Evolutionary conservation across 2,888 invertebrate genomes (phyloP).

Genomic region (Corbicula japonica): DNA sequence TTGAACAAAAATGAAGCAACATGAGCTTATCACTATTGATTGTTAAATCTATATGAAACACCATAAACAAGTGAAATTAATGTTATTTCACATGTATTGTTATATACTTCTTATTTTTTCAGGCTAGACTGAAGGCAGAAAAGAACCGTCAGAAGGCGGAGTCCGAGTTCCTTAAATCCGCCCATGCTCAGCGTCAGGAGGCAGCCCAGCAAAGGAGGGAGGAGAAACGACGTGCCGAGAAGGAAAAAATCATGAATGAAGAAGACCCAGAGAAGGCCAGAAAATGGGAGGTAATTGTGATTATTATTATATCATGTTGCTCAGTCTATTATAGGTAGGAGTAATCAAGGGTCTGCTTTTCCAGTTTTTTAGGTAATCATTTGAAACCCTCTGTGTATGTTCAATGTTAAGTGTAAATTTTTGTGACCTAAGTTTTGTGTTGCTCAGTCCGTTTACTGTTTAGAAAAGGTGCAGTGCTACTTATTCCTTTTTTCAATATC

Average conservation of each 20-base stretch:
- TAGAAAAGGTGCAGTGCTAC: too few relatives aligned
- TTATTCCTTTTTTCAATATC: too few relatives aligned
- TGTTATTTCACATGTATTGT: not conserved
- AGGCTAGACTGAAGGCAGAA: conserved; percentile 96
- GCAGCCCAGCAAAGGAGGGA: conserved; percentile 97
- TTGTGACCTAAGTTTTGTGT: too few relatives aligned
- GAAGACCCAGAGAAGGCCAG: conserved; percentile 99
- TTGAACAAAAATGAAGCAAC: not conserved
- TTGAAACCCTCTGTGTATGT: too few relatives aligned
- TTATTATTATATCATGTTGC: too few relatives aligned
- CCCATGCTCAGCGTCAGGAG: conserved; percentile 98
- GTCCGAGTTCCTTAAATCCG: conserved; percentile 97
- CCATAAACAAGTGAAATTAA: not conserved
- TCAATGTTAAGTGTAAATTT: too few relatives aligned
- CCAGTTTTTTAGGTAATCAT: too few relatives aligned
- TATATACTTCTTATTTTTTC: conserved; percentile 1
- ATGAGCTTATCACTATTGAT: not conserved
- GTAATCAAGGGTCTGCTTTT: too few relatives aligned
- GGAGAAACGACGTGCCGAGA: conserved; percentile 96
- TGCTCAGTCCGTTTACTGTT: too few relatives aligned
- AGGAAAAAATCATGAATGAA: conserved; percentile 95
- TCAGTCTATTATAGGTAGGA: too few relatives aligned
- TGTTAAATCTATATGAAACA: not conserved
- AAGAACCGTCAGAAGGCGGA: conserved; percentile 97
- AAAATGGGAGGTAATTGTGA: conserved; percentile 92